Evolutionary conservation across 2,797 vertebrate species (phyloP).

Genomic region (Girardinus metallicus): DNA sequence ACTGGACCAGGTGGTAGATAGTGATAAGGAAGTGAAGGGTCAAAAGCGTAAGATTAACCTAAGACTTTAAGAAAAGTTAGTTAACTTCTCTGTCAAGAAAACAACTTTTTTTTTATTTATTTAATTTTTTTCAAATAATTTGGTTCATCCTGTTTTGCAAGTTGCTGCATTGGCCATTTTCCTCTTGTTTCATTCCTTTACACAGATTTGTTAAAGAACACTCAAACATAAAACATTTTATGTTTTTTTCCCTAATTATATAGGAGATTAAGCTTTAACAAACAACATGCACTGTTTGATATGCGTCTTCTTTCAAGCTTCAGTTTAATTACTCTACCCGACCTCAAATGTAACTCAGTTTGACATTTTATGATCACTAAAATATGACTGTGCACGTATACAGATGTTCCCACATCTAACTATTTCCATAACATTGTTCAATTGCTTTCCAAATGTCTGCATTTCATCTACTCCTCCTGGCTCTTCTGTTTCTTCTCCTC

Average conservation of each 20-base stretch:
- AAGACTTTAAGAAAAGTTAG: neutral
- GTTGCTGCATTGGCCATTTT: slow-evolving; percentile 20
- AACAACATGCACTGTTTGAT: neutral
- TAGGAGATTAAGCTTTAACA: slow-evolving; percentile 4
- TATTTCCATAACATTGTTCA: slow-evolving; percentile 48
- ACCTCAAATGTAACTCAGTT: slow-evolving; percentile 8
- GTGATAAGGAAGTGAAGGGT: no score
- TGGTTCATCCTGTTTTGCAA: slow-evolving; percentile 21
- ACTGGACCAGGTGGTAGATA: no score
- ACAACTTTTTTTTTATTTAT: neutral
- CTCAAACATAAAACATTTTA: neutral
- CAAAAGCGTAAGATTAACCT: neutral
- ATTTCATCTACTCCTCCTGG: slow-evolving; percentile 42
- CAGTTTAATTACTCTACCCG: neutral
- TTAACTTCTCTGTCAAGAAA: neutral
- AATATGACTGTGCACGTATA: slow-evolving; percentile 9
- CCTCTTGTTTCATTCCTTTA: slow-evolving; percentile 11
- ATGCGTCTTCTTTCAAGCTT: neutral
- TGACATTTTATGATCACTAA: neutral
- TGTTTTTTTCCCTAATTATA: neutral
- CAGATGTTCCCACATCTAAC: slow-evolving; percentile 26
- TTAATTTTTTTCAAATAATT: slow-evolving; percentile 40
- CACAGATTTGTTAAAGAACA: slow-evolving; percentile 13
- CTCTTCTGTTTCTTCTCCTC: slow-evolving; percentile 10
- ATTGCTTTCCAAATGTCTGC: slow-evolving; percentile 32